phyloP scores from a whole-genome alignment of 2,888 invertebrate species.

The Microctonus brassicae region DNA sequence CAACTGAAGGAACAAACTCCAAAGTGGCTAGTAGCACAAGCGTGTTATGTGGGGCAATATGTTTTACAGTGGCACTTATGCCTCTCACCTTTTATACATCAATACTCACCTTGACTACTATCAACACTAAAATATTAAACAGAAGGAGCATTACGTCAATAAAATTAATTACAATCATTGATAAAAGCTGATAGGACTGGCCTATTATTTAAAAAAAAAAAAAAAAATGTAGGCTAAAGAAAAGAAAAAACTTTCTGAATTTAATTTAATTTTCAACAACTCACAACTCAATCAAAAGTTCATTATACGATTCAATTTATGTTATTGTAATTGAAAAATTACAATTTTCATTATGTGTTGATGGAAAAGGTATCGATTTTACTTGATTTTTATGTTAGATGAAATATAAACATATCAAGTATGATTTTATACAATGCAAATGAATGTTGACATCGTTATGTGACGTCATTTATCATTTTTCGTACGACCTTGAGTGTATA shows the following conservation, averaged over 20 bases:
- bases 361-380: neutral
- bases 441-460: neutral
- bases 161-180: neutral
- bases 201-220: neutral
- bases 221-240: neutral
- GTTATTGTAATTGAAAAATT: neutral
- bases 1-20: constrained; percentile 59
- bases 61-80: constrained; percentile 27
- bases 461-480: neutral
- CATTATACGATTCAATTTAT: neutral
- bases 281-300: neutral
- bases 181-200: neutral
- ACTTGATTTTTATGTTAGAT: neutral
- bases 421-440: neutral
- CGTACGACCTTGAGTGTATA: neutral
- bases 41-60: constrained; percentile 37
- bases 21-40: constrained; percentile 45
- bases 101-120: constrained; percentile 29
- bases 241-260: neutral
- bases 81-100: constrained; percentile 22
- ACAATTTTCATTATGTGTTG: neutral
- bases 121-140: neutral
- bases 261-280: neutral
- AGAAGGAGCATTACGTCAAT: neutral
- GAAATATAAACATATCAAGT: neutral